Conservation (phyloP, 2,888 invertebrate genomes). For the Parascotia fuliginaria region DNA sequence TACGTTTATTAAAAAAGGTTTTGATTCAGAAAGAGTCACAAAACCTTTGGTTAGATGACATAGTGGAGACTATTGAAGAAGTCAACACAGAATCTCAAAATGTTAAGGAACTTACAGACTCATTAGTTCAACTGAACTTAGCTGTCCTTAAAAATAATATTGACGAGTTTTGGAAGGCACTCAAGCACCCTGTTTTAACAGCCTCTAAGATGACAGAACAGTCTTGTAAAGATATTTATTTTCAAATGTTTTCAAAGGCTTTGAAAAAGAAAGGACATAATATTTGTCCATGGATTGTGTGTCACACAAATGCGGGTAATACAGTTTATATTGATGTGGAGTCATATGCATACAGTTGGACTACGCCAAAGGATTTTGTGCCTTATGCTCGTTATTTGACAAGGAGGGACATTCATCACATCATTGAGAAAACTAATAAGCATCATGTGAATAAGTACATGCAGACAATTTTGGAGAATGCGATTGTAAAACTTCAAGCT, state of each 20-base stretch:
- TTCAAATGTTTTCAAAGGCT: constrained; percentile 77
- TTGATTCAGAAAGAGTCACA: constrained; percentile 82
- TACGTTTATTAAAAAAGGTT: constrained; percentile 81
- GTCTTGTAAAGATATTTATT: constrained; percentile 75
- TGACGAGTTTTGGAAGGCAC: constrained; percentile 69
- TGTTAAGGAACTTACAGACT: constrained; percentile 78
- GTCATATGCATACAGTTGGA: constrained; percentile 81
- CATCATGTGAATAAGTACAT: constrained; percentile 73
- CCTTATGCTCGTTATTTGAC: constrained; percentile 79
- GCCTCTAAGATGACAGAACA: constrained; percentile 58
- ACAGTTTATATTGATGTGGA: constrained; percentile 83
- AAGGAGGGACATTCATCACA: constrained; percentile 69
- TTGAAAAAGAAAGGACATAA: constrained; percentile 75
- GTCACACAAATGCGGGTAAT: constrained; percentile 80
- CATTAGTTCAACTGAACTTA: constrained; percentile 74
- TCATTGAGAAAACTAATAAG: constrained; percentile 77
- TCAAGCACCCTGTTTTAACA: constrained; percentile 60
- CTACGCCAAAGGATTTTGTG: constrained; percentile 80
- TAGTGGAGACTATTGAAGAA: constrained; percentile 75
- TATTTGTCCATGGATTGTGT: constrained; percentile 81
- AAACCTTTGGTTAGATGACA: constrained; percentile 87
- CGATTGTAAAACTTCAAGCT: constrained; percentile 86
- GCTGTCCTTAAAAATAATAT: constrained; percentile 73
- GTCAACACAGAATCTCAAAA: constrained; percentile 79
- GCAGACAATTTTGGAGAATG: constrained; percentile 69